Base-by-base conservation (phyloP, 2,888 invertebrate genomes). In the Chydorus sphaericus region DNA sequence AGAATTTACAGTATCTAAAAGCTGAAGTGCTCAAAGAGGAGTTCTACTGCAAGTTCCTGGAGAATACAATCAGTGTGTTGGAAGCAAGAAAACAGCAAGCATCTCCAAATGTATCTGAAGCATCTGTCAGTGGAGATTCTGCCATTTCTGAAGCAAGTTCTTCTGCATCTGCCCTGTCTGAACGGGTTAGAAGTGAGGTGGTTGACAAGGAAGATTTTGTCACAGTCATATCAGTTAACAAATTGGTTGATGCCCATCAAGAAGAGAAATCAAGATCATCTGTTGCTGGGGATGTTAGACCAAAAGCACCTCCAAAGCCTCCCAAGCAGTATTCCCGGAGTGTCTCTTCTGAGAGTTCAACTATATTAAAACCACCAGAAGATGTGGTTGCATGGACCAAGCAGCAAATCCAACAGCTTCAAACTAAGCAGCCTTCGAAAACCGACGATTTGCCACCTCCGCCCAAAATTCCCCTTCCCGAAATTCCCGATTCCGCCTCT, bases 21-120 rank as follows among this genome's bases (percentile, higher is more conserved):
- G 86, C 87, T 69, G 89, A 90, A 71, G 74, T 91, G 61, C 87
- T 88, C 68, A 88, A 90, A 69, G 90, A 91, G 71, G 85, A 87
- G 67, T 83, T 88, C 66, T 90, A 90, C 67, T 89, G 90, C 11
- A 87, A 88, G 68, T 90, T 90, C 71, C 75, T 91, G 65, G 89
- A 90, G 68, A 79, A 85, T 61, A 71, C 90, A 61, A 71, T 91
- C 56, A 84, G 82, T 57, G 89, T 90, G 73, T 88, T 88, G 10
- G 88, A 88, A 67, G 83, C 83, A 65, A 84, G 85, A 67, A 85
- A 84, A 66, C 77, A 77, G 63, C 71, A 74, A 62, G 69, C 75
- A 28, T 50, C 30, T 3, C 28, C 29, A 20, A 10, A 7, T 11
- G 44, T 14, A 20, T 20, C 4, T 16, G 7, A 14, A 26, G n/a